Base-by-base conservation (phyloP, 2,888 invertebrate genomes). In the Parascotia fuliginaria region DNA sequence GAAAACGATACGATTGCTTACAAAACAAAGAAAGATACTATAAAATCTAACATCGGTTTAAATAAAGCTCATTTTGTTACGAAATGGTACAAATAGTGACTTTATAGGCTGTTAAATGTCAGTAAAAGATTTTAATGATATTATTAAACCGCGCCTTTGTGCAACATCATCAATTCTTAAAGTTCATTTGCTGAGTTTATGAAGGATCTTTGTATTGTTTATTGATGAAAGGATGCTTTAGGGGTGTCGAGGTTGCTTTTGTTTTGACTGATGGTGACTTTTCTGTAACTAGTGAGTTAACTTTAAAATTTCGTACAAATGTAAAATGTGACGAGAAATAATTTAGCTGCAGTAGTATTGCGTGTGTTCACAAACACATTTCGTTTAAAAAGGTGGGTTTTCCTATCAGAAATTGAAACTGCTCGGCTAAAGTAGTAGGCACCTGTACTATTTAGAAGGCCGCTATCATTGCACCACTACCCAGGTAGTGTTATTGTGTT, bases 71-170 rank as follows among this genome's bases (percentile, higher is more conserved):
- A 68, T 73, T 58, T 53, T 46, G 44, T 62, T 55, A 51, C 36
- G 45, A 56, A 33, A 46, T 40, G 60, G 65, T 65, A 70, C 75
- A 79, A 79, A 84, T 81, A 84, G 78, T 74, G 69, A 75, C 78
- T 87, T 87, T 85, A 88, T 83, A 67, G 77, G 65, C 77, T 77
- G 82, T 89, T 84, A 86, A 89, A 81, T 73, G 79, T 73, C 81
- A 76, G 81, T 88, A 79, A 87, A 87, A 78, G 75, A 74, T 79
- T 81, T 88, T 87, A 87, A 89, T 85, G 84, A 81, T 77, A 81
- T 78, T 81, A 85, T 85, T 82, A 83, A 71, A 71, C 65, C 56
- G 40, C 44, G 56, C 49, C 66, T 68, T 66, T 65, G 63, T 65
- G 50, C 59, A 62, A 42, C 47, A 60, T 69, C 70, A 74, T 74